A percentile compares a stretch with the other conserved stretches of the same genome.
Conservation (phyloP, 2,888 invertebrate species). For the Ischnura elegans region DNA sequence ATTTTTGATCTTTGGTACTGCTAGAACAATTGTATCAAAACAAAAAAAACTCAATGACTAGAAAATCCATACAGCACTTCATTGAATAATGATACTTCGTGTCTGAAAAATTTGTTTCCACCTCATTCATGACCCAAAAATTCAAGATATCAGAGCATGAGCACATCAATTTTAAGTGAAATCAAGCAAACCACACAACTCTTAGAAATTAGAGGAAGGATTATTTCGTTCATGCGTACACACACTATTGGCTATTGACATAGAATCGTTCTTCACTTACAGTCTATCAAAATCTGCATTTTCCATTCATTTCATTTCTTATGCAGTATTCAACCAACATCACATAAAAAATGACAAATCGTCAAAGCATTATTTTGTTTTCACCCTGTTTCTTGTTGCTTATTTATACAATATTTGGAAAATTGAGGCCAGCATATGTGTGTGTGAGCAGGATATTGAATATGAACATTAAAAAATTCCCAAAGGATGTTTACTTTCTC, state of each 20-base stretch:
- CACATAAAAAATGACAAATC: conserved; percentile 62
- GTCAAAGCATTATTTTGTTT: conserved; percentile 54
- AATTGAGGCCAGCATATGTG: conserved; percentile 51
- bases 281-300: conserved; percentile 55
- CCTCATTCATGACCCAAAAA: conserved; percentile 55
- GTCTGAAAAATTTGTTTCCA: conserved; percentile 44
- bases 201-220: conserved; percentile 37
- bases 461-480: conserved; percentile 61
- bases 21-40: conserved; percentile 48
- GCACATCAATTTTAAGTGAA: conserved; percentile 50
- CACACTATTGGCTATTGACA: conserved; percentile 54
- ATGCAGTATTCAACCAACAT: conserved; percentile 59
- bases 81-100: conserved; percentile 54
- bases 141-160: conserved; percentile 57
- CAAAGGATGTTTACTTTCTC: conserved; percentile 24
- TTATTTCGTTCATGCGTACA: conserved; percentile 52
- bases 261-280: conserved; percentile 55
- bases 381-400: conserved; percentile 65
- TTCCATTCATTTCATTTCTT: conserved; percentile 47
- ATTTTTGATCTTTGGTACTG: conserved; percentile 59
- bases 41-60: conserved; percentile 61
- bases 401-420: conserved; percentile 60
- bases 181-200: conserved; percentile 50
- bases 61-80: conserved; percentile 63
- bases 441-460: conserved; percentile 61